Conservation (phyloP, 2,888 invertebrate species). For the Leuctra nigra region DNA sequence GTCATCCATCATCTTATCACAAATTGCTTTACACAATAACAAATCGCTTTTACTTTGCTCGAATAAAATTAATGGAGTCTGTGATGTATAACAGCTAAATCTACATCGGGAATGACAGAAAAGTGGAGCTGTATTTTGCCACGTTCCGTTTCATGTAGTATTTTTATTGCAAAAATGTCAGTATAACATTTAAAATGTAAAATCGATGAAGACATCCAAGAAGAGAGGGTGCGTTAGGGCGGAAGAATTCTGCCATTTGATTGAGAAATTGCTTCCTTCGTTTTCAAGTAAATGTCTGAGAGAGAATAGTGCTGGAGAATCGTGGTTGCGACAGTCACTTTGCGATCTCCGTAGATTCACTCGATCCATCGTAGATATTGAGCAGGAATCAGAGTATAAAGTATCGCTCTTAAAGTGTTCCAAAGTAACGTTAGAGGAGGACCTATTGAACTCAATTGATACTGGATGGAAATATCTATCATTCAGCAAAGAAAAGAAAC, state of each 20-base stretch:
- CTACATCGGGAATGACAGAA: neutral
- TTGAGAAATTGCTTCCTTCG: neutral
- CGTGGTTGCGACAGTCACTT: neutral
- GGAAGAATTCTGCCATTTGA: neutral
- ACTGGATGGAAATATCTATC: slow-evolving; percentile 14
- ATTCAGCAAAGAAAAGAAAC: slow-evolving; percentile 1
- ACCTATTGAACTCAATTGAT: slow-evolving; percentile 12
- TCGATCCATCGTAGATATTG: neutral
- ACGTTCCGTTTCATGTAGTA: no score
- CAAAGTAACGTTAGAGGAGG: slow-evolving; percentile 5
- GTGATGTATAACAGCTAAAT: neutral
- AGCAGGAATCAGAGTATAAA: neutral
- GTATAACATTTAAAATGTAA: neutral
- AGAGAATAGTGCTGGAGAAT: neutral
- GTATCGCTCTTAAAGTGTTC: neutral
- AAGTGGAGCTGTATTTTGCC: no score
- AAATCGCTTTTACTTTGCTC: slow-evolving; percentile 9
- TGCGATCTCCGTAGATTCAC: neutral
- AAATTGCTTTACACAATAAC: slow-evolving; percentile 12
- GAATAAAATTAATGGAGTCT: neutral
- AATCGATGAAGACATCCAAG: neutral
- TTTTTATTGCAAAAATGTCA: no score
- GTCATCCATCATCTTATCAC: slow-evolving; percentile 12
- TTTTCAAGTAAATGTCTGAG: neutral
- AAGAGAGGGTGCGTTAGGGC: neutral